Percentiles rank a stretch among this genome's conserved stretches.
phyloP scores from a whole-genome alignment of 2,888 invertebrate species.

The Plagiodera versicolora region DNA sequence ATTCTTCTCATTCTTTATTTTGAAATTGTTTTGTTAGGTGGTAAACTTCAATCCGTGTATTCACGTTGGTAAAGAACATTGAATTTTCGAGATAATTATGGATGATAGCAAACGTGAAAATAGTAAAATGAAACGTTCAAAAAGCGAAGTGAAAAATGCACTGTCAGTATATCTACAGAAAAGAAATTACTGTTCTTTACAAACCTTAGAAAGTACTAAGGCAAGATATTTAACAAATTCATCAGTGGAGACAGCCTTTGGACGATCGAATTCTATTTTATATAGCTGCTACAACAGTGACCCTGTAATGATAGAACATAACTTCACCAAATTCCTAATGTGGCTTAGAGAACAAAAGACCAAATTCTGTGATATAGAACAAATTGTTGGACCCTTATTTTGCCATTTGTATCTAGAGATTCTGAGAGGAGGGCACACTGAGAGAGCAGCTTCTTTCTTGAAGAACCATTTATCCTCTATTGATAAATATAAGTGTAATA shows the following conservation, averaged over 20 bases:
- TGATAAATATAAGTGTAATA: slow-evolving; percentile 54
- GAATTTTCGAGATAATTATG: slow-evolving; percentile 34
- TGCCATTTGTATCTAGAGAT: slow-evolving; percentile 87
- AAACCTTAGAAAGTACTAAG: slow-evolving; percentile 24
- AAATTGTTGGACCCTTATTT: slow-evolving; percentile 77
- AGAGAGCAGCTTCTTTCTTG: slow-evolving; percentile 54
- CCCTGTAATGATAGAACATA: slow-evolving; percentile 71
- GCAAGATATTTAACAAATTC: slow-evolving; percentile 23
- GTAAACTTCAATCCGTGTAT: too few relatives aligned
- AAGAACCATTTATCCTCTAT: slow-evolving; percentile 58
- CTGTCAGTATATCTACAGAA: slow-evolving; percentile 70
- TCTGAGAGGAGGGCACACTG: slow-evolving; percentile 64
- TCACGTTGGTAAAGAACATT: too few relatives aligned
- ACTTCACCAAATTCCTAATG: slow-evolving; percentile 66
- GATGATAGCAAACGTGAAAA: slow-evolving; percentile 47
- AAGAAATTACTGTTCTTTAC: slow-evolving; percentile 47
- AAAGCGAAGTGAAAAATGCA: slow-evolving; percentile 68
- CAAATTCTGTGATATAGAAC: slow-evolving; percentile 67
- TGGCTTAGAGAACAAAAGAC: slow-evolving; percentile 60
- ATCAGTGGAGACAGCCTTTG: slow-evolving; percentile 61
- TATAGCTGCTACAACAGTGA: slow-evolving; percentile 79
- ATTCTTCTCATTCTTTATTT: too few relatives aligned
- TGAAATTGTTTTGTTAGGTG: too few relatives aligned
- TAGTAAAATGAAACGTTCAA: slow-evolving; percentile 64
- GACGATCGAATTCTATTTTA: slow-evolving; percentile 74